These are phyloP conservation scores for Aphidius ervi DNA, from an alignment of 1,140 invertebrate genomes.

Conservation along the genomic window DNA sequence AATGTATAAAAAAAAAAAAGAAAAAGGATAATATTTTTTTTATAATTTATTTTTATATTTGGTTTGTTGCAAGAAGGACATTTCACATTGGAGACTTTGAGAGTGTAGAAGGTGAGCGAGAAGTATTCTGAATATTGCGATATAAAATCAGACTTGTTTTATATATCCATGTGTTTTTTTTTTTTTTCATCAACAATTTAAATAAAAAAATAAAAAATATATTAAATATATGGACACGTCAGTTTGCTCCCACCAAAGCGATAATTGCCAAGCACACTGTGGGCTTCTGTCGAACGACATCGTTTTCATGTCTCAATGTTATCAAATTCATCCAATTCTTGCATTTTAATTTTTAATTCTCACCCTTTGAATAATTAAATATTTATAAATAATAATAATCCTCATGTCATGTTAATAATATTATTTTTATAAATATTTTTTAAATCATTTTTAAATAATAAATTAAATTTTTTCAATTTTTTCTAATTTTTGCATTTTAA, in stretches of 20 bases:
- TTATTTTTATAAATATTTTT: too few species aligned
- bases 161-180: too few species aligned
- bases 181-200: too few species aligned
- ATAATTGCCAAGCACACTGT: slow-evolving; percentile 49
- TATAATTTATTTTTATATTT: slow-evolving; percentile 6
- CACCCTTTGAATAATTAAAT: neutral
- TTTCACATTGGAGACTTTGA: neutral
- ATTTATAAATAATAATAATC: neutral
- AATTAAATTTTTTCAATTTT: too few species aligned
- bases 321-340: neutral
- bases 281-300: slow-evolving; percentile 35
- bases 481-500: too few species aligned
- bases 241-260: slow-evolving; percentile 37
- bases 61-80: neutral
- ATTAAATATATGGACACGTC: slow-evolving; percentile 43
- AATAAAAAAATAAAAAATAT: slow-evolving; percentile 17
- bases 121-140: slow-evolving; percentile 32
- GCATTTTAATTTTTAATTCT: slow-evolving; percentile 8
- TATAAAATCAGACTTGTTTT: slow-evolving; percentile 38
- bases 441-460: too few species aligned
- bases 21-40: slow-evolving; percentile 14
- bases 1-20: neutral
- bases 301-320: slow-evolving; percentile 44
- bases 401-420: too few species aligned
- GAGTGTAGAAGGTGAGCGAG: slow-evolving; percentile 25